Evolutionary conservation across 2,113 vertebrate genomes (phyloP), one percentile per base, ranked within the genome.

Genomic region (Panthera leo): DNA sequence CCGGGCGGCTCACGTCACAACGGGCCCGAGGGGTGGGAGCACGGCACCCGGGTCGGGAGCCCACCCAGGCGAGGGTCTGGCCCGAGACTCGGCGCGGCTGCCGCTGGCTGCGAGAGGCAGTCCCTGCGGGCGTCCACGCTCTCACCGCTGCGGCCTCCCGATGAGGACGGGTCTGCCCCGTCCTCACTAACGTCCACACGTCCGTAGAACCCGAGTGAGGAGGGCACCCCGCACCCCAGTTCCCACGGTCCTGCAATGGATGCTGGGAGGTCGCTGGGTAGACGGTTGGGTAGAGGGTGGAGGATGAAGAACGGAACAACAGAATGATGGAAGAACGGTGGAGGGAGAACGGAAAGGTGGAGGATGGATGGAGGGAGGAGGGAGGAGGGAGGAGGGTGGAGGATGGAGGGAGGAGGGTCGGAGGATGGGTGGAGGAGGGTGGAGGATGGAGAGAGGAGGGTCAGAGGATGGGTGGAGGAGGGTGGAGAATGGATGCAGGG

Each of bases 71-170:
- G 27, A 7, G 39, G 83, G 4, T 21, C 11, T 3, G 0, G 31
- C 51, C 11, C 3, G 16, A n/a, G 31, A 13, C 78, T 13, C 2
- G 2, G 76, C 31, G 18, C 11, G 31, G 16, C 61, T 1, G 1
- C 11, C 12, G 42, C 18, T 0, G 2, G 29, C 31, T 5, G 5
- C 0, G 0, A 1, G 2, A 1, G 3, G 42, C 42, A 1, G 61
- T 19, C 27, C 29, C 29, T 1, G 78, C 2, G 1, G 1, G 58
- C 5, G 3, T 3, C 3, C 0, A 5, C 0, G 39, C 18, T 4
- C 39, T 13, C 12, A 7, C 3, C 1, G 36, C 9, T 1, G 1
- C 29, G 27, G 27, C 36, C 36, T 21, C 8, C 16, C 1, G 6
- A 4, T 0, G 11, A 7, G 11, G 9, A 15, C 75, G 9, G 42